phyloP scores from a whole-genome alignment of 2,888 invertebrate genomes.

The Melanargia galathea region DNA sequence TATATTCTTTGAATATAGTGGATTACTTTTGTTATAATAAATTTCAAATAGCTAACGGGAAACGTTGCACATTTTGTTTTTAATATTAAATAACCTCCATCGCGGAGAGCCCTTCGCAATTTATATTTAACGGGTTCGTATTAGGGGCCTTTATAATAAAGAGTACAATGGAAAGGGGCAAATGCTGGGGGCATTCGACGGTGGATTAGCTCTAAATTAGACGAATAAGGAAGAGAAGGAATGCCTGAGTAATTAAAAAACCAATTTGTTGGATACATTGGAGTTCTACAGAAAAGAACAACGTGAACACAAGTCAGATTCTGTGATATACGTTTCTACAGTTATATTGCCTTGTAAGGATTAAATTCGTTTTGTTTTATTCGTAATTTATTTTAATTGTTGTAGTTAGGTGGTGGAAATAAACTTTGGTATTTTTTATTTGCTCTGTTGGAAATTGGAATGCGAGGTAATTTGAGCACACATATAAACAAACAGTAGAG shows the following conservation, averaged over 20 bases:
- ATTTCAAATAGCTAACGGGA: slow-evolving; percentile 1
- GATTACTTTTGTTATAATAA: not conserved
- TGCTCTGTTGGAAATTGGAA: not conserved
- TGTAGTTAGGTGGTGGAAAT: slow-evolving; percentile 9
- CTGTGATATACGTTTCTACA: slow-evolving; percentile 35
- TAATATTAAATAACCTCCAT: slow-evolving; percentile 38
- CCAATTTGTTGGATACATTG: slow-evolving; percentile 57
- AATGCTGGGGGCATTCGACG: slow-evolving; percentile 45
- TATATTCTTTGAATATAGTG: not conserved
- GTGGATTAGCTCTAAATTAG: slow-evolving; percentile 51
- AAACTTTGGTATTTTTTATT: slow-evolving; percentile 14
- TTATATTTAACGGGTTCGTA: slow-evolving; percentile 36
- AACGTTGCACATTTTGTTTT: slow-evolving; percentile 30
- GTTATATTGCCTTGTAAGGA: slow-evolving; percentile 31
- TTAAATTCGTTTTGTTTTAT: slow-evolving; percentile 26
- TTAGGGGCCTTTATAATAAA: slow-evolving; percentile 47
- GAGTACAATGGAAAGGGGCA: slow-evolving; percentile 47
- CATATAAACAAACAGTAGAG: slow-evolving; percentile 25
- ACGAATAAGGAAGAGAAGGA: slow-evolving; percentile 60
- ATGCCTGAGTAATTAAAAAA: slow-evolving; percentile 67
- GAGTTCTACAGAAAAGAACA: slow-evolving; percentile 38
- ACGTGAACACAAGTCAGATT: slow-evolving; percentile 30
- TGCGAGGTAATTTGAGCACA: not conserved
- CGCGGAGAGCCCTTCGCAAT: slow-evolving; percentile 34
- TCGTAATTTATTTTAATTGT: slow-evolving; percentile 16